phyloP scores from a whole-genome alignment of 2,888 invertebrate genomes.

The Hartigia nigra region DNA sequence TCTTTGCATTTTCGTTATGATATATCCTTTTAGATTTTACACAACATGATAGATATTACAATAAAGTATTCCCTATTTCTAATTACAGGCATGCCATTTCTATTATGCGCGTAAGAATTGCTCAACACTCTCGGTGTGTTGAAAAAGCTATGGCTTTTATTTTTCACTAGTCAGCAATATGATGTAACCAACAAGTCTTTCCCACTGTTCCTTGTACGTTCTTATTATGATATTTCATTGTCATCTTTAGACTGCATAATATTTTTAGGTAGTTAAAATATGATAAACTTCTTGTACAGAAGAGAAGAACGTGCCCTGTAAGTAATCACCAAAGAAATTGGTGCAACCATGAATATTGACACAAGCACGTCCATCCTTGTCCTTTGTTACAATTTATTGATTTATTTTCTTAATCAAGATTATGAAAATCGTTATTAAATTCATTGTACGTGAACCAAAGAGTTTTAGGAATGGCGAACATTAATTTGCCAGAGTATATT shows the following conservation, averaged over 20 bases:
- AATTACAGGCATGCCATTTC: slow-evolving; percentile 37
- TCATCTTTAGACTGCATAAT: slow-evolving; percentile 22
- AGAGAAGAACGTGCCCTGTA: neutral
- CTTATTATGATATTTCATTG: slow-evolving; percentile 25
- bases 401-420: neutral
- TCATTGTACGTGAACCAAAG: neutral
- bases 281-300: slow-evolving; percentile 35
- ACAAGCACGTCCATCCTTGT: neutral
- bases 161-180: neutral
- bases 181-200: neutral
- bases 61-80: slow-evolving; percentile 36
- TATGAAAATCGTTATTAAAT: neutral
- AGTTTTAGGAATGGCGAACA: neutral
- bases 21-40: slow-evolving; percentile 6
- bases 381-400: neutral
- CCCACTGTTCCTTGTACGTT: slow-evolving; percentile 27
- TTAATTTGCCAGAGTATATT: neutral
- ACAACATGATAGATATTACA: slow-evolving; percentile 23
- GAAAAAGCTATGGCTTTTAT: neutral
- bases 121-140: neutral
- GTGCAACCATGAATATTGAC: neutral
- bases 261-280: slow-evolving; percentile 45
- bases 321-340: neutral
- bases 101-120: slow-evolving; percentile 12
- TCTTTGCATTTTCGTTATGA: neutral